phyloP scores from a whole-genome alignment of 2,888 invertebrate species.

The Melinaea menophilus region DNA sequence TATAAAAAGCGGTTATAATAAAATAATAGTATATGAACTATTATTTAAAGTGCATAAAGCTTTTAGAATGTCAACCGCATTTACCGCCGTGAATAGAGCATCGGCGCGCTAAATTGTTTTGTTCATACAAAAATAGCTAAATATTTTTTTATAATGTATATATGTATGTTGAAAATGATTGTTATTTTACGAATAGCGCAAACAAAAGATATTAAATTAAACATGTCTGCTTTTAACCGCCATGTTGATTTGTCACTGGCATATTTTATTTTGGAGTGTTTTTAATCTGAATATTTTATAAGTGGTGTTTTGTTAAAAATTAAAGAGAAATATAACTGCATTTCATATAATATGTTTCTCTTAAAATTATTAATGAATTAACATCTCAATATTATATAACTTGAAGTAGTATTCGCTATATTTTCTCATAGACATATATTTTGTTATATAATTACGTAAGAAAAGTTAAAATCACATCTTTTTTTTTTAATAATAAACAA shows the following conservation, averaged over 20 bases:
- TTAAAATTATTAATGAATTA: too few relatives aligned
- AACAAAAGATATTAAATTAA: conserved; percentile 23
- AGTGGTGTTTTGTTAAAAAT: too few relatives aligned
- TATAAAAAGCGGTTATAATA: background rate
- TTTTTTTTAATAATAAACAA: too few relatives aligned
- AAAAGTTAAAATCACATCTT: too few relatives aligned
- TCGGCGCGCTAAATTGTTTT: conserved; percentile 32
- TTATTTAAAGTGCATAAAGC: conserved; percentile 18
- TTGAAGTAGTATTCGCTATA: too few relatives aligned
- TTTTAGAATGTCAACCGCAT: conserved; percentile 28
- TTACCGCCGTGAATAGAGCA: conserved; percentile 24
- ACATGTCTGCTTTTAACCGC: conserved; percentile 13
- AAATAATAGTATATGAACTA: background rate
- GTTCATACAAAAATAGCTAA: conserved; percentile 27
- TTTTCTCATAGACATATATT: too few relatives aligned
- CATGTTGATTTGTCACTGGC: conserved; percentile 12
- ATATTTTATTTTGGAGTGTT: too few relatives aligned
- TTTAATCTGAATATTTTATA: too few relatives aligned
- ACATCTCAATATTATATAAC: too few relatives aligned
- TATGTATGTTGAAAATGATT: conserved; percentile 26
- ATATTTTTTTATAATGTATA: conserved; percentile 25
- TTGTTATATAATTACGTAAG: too few relatives aligned
- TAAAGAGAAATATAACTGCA: too few relatives aligned
- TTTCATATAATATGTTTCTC: too few relatives aligned
- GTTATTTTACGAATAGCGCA: conserved; percentile 25